Conservation (phyloP, 2,113 vertebrate genomes). For the Psilopogon haemacephalus region DNA sequence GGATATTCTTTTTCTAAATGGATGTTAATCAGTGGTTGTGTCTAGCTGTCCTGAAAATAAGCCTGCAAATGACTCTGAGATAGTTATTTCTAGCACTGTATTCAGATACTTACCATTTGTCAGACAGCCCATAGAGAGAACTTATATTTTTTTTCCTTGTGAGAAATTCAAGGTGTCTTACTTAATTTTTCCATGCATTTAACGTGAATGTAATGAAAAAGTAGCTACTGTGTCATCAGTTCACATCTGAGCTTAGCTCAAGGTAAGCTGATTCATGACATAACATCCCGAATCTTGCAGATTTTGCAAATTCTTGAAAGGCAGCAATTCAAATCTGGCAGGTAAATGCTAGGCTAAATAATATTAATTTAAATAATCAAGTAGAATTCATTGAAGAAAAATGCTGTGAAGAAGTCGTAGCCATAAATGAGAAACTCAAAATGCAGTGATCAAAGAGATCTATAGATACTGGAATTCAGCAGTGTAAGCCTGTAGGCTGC, state of each 20-base stretch:
- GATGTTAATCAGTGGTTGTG: neutral
- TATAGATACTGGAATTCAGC: neutral
- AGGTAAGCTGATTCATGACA: neutral
- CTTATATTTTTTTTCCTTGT: neutral
- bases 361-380: neutral
- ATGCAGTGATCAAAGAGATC: neutral
- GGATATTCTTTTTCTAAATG: neutral
- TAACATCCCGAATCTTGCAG: neutral
- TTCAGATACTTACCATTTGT: neutral
- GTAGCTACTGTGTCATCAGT: neutral
- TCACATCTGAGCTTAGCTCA: neutral
- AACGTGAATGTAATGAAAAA: neutral
- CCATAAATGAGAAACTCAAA: neutral
- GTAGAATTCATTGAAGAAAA: neutral
- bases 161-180: neutral
- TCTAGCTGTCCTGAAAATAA: neutral
- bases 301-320: neutral
- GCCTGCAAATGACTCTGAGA: neutral
- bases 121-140: neutral
- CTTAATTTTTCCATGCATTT: neutral
- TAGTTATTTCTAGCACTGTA: neutral
- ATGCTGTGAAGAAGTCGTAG: constrained; percentile 21
- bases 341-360: neutral
- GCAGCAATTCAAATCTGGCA: neutral
- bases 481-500: neutral